Evolutionary conservation across 2,113 vertebrate species (phyloP), one percentile per base, ranked within the genome.

Genomic region (Eclectus roratus): DNA sequence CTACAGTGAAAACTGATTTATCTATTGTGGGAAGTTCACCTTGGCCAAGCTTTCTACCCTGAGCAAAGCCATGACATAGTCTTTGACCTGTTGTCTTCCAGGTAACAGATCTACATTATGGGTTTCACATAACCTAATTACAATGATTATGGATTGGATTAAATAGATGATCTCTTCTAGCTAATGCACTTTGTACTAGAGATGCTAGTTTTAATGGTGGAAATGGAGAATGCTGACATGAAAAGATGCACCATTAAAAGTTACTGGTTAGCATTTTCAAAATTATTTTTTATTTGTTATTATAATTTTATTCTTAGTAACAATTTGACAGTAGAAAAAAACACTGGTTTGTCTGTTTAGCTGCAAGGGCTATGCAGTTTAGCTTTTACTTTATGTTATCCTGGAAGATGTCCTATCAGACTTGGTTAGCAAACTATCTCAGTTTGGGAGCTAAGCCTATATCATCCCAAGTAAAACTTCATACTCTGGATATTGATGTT

Each of bases 11-110:
- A 80, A 69, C 25, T 10, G 41, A 9, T 86, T 72, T 80, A 8
- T n/a, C 15, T 78, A 0, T 43, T 63, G 31, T 50, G 28, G 10
- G 13, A 9, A 1, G 0, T 6, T 2, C 8, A 64, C 3, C 31
- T 84, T 78, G 73, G 18, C 46, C 37, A 89, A 66, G 16, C 13
- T 47, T 89, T 43, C 37, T 72, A 33, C 5, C 14, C 17, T 63
- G 39, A 71, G 13, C 10, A 83, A 81, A 84, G 7, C 15, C 2
- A 1, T 78, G 35, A 80, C 17, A 61, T 85, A 43, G 8, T 28
- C 24, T 78, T 70, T 71, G 41, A 63, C 15, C 19, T 80, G 4
- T n/a, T 63, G 11, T 64, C 50, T 87, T 86, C 61, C 44, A 72
- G 13, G 19, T 49, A 73, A 69, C 14, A 79, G 29, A 29, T 47